Base-by-base conservation (phyloP, 2,888 invertebrate genomes). In the Sarcophaga subvicina region DNA sequence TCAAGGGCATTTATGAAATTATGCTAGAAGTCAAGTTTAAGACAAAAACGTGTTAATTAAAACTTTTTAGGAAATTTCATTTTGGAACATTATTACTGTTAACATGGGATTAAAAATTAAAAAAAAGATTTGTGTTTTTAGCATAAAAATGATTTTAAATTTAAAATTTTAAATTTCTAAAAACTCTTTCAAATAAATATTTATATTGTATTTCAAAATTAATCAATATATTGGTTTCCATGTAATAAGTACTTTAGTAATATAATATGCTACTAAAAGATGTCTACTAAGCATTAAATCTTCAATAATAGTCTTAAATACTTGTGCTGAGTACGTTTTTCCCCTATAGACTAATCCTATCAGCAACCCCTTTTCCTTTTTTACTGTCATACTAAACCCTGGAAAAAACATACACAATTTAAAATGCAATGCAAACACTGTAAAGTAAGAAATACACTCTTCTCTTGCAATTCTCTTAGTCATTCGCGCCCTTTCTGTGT, bases 271-370 rank as follows among this genome's bases (percentile, higher is more conserved):
- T 54, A 2, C 14, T 54, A 54, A 54, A 17, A 54, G 10, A 54
- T 54, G 54, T 54, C 54, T 54, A 54, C 54, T 54, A 54, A 54
- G 54, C 54, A 54, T 54, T 54, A 54, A 54, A 54, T 54, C 54
- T 54, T 54, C 12, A 14, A 14, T 54, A 54, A 54, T 54, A 54
- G 54, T 17, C 54, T 54, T 54, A 54, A 54, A 54, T 54, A 54
- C 54, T 54, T 54, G 54, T 54, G 17, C 54, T 54, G 17, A 54
- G 54, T 54, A 54, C 54, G 5, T 54, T 54, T 37, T 54, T 54
- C 54, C 17, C 54, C 12, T 54, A 54, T 54, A 14, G 4, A 14
- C 17, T 54, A 54, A 17, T 54, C 17, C 54, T 54, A 54, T 14
- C 12, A 22, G 22, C 22, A 54, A 54, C 54, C 54, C 5, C 17